Percentiles rank a stretch among this genome's conserved stretches.
phyloP scores from a whole-genome alignment of 37 sponge, comb jelly and placozoan genomes.

The Agelas oroides region DNA sequence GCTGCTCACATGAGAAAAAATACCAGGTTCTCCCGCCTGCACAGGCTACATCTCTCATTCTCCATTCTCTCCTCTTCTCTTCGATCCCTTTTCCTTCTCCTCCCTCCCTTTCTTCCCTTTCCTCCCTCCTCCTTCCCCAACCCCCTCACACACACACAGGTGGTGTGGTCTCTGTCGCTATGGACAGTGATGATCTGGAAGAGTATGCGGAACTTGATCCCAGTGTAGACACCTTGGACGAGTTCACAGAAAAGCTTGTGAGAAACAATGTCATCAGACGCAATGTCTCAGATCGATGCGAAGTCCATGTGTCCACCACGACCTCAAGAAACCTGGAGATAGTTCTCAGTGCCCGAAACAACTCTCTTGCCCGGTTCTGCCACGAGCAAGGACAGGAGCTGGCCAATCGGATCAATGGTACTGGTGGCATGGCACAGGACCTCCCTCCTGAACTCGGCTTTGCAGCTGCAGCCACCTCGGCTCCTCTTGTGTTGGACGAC shows the following conservation, averaged over 20 bases:
- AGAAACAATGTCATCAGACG: neutral
- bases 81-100: neutral
- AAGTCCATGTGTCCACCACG: constrained; percentile 12
- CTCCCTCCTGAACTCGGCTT: constrained; percentile 13
- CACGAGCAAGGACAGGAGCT: neutral
- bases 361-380: constrained; percentile 24
- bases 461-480: constrained; percentile 26
- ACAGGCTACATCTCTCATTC: neutral
- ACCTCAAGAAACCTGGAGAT: constrained; percentile 32
- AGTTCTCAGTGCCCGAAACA: neutral
- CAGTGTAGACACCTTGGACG: constrained; percentile 19
- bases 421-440: neutral
- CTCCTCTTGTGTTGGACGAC: neutral
- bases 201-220: constrained; percentile 20
- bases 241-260: neutral
- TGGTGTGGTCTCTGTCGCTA: constrained; percentile 34
- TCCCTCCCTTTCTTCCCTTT: too few species aligned
- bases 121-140: too few species aligned
- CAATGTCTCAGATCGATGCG: constrained; percentile 18
- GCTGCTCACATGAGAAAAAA: too few species aligned
- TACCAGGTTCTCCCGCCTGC: too few species aligned
- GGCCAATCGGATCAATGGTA: constrained; percentile 2
- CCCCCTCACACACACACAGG: constrained; percentile 1
- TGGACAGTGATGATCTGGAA: constrained; percentile 17
- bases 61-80: neutral